phyloP scores from a whole-genome alignment of 1,140 invertebrate genomes.

The Leptinotarsa lineolata region DNA sequence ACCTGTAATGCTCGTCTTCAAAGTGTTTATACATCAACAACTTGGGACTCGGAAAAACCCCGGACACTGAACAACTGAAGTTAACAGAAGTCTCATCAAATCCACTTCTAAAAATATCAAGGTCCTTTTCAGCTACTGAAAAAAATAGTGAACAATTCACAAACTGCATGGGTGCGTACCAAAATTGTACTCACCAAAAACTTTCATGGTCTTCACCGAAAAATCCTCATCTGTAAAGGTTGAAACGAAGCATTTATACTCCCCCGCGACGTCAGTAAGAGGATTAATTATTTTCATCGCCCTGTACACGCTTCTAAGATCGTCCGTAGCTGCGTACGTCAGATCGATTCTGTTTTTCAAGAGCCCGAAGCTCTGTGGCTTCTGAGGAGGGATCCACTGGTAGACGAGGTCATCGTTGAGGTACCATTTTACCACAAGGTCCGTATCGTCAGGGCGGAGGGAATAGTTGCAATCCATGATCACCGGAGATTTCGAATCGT shows the following conservation, averaged over 20 bases:
- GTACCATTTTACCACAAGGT: slow-evolving; percentile 73
- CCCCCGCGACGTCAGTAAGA: slow-evolving; percentile 67
- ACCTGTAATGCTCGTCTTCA: slow-evolving; percentile 38
- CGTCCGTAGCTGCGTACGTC: slow-evolving; percentile 62
- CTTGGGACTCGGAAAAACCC: slow-evolving; percentile 58
- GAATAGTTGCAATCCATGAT: slow-evolving; percentile 71
- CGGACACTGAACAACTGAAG: slow-evolving; percentile 56
- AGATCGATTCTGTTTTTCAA: slow-evolving; percentile 63
- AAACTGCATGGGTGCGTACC: not conserved
- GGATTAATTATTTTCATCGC: slow-evolving; percentile 70
- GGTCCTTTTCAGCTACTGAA: slow-evolving; percentile 49
- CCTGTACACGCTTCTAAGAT: slow-evolving; percentile 66
- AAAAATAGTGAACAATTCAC: slow-evolving; percentile 24
- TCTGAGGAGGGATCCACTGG: slow-evolving; percentile 68
- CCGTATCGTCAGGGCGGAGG: slow-evolving; percentile 59
- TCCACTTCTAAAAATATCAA: slow-evolving; percentile 41
- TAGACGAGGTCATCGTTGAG: slow-evolving; percentile 67
- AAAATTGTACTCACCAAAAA: slow-evolving; percentile 60
- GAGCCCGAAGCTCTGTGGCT: slow-evolving; percentile 59
- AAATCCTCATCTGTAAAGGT: slow-evolving; percentile 66
- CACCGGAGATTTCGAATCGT: slow-evolving; percentile 62
- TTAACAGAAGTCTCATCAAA: slow-evolving; percentile 50
- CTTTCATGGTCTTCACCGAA: slow-evolving; percentile 64
- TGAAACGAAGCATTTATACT: slow-evolving; percentile 70
- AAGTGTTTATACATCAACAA: slow-evolving; percentile 51